phyloP scores from a whole-genome alignment of 2,888 invertebrate species.

The Athalia circularis region DNA sequence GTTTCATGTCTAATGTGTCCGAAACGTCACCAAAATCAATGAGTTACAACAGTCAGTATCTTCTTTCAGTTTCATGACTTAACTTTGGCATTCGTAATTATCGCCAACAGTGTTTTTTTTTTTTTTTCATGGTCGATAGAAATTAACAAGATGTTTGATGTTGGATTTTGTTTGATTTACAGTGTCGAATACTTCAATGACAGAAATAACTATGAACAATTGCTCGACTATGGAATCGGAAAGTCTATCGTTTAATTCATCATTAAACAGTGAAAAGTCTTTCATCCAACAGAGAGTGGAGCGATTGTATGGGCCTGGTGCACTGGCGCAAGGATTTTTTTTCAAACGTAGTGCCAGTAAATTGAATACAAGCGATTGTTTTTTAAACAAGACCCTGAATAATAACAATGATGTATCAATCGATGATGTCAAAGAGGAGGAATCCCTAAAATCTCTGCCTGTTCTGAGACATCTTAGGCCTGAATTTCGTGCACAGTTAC shows the following conservation, averaged over 20 bases:
- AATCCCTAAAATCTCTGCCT: conserved; percentile 78
- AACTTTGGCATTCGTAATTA: neutral
- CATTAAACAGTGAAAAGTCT: conserved; percentile 75
- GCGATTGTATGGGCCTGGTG: conserved; percentile 90
- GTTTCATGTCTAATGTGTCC: conserved; percentile 60
- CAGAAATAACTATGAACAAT: conserved; percentile 64
- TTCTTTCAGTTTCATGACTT: neutral
- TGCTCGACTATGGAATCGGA: conserved; percentile 62
- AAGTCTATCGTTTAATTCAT: conserved; percentile 58
- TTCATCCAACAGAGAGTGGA: conserved; percentile 94
- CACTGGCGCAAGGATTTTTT: conserved; percentile 90
- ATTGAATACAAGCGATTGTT: conserved; percentile 66
- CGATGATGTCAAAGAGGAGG: conserved; percentile 66
- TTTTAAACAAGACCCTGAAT: conserved; percentile 67
- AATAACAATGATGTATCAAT: conserved; percentile 64
- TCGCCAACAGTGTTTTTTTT: neutral
- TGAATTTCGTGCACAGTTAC: conserved; percentile 90
- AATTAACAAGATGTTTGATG: neutral
- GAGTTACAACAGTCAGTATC: conserved; percentile 57
- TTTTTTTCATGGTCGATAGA: neutral
- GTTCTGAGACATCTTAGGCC: conserved; percentile 89
- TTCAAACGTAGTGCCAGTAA: conserved; percentile 68
- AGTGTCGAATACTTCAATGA: conserved; percentile 64
- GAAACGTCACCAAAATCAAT: conserved; percentile 64
- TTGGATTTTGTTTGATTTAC: conserved; percentile 46